Percentiles rank a stretch among this genome's conserved stretches.
Conservation (phyloP, 2,888 invertebrate species). For the Coelogynopora nodosa region DNA sequence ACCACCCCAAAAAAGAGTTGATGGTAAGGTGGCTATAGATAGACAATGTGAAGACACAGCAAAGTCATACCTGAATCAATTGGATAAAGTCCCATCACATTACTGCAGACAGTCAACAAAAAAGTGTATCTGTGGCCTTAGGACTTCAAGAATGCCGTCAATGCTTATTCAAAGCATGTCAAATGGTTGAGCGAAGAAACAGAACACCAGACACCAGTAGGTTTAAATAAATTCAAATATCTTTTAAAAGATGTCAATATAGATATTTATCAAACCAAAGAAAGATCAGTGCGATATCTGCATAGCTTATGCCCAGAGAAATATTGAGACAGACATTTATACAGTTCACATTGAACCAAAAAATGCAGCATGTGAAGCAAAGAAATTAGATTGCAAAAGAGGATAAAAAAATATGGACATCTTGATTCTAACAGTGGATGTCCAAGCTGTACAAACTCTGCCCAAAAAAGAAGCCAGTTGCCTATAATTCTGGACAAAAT, state of each 20-base stretch:
- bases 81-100: constrained; percentile 29
- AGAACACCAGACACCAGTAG: not conserved
- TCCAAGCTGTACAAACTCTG: constrained; percentile 4
- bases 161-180: not conserved
- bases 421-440: not conserved
- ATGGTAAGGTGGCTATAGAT: not conserved
- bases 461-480: constrained; percentile 8
- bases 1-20: not conserved
- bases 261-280: not conserved
- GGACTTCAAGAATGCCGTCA: not conserved
- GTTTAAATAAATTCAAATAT: not conserved
- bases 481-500: not conserved
- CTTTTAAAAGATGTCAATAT: not conserved
- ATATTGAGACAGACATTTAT: not conserved
- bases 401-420: not conserved
- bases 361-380: not conserved
- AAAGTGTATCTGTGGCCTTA: constrained; percentile 1
- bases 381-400: not conserved
- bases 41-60: not conserved
- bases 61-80: not conserved
- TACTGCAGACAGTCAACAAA: not conserved
- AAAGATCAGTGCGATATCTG: constrained; percentile 2
- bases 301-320: not conserved
- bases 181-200: not conserved
- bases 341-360: too few relatives aligned